Evolutionary conservation across 2,113 vertebrate genomes (phyloP).

Genomic region (Limanda limanda): DNA sequence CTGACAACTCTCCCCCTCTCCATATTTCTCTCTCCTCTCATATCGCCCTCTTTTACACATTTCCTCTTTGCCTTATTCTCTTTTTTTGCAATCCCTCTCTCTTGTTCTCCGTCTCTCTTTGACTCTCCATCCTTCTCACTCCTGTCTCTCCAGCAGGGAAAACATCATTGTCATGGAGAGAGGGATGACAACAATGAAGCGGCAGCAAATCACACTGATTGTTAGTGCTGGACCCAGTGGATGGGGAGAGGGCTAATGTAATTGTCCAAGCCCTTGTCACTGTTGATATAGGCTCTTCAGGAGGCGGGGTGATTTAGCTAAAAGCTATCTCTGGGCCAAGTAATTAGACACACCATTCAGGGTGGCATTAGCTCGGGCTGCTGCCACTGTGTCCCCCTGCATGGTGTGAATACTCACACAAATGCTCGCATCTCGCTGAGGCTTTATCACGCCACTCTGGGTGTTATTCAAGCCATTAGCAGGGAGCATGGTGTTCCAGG

Average conservation of each 20-base stretch:
- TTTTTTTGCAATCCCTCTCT: constrained; percentile 45
- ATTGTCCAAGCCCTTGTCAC: constrained; percentile 85
- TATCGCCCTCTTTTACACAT: constrained; percentile 52
- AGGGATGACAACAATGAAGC: constrained; percentile 83
- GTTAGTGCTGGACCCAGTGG: constrained; percentile 75
- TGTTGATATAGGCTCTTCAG: constrained; percentile 88
- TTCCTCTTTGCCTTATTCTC: constrained; percentile 43
- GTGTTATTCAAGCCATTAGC: constrained; percentile 85
- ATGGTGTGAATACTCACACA: constrained; percentile 42
- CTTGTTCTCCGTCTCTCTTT: constrained; percentile 41
- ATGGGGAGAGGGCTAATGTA: constrained; percentile 84
- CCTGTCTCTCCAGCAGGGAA: constrained; percentile 66
- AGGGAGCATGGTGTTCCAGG: constrained; percentile 71
- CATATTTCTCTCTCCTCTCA: constrained; percentile 54
- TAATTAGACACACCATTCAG: constrained; percentile 86
- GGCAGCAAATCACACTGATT: constrained; percentile 81
- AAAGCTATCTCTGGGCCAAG: constrained; percentile 83
- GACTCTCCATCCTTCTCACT: constrained; percentile 34
- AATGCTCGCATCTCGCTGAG: constrained; percentile 50
- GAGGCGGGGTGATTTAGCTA: constrained; percentile 86
- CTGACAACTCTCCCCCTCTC: constrained; percentile 59
- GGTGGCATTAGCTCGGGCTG: constrained; percentile 79
- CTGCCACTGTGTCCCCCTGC: constrained; percentile 58
- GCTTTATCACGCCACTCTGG: constrained; percentile 71
- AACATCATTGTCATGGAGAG: constrained; percentile 81